A percentile compares a stretch with the other conserved stretches of the same genome.
Conservation (phyloP, 2,113 vertebrate genomes). For the Corythaeola cristata region DNA sequence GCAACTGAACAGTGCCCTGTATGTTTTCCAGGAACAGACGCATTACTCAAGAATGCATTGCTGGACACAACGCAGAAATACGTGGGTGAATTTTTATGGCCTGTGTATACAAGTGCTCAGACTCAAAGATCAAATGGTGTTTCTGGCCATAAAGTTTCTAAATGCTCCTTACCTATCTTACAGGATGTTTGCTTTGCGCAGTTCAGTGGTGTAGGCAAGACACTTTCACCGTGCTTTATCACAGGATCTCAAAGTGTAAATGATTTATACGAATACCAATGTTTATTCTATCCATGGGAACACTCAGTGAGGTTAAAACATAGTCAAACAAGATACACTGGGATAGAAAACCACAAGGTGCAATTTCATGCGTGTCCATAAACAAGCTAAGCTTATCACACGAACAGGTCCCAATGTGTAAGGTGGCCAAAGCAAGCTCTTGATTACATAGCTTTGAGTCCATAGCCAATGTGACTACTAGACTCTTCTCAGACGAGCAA, state of each 20-base stretch:
- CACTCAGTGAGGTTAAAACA: neutral
- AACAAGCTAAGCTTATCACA: neutral
- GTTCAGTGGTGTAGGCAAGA: neutral
- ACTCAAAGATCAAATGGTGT: neutral
- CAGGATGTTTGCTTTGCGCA: slow-evolving; percentile 20
- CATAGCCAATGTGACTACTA: neutral
- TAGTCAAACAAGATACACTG: neutral
- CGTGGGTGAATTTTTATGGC: neutral
- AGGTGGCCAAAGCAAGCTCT: neutral
- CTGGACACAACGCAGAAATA: neutral
- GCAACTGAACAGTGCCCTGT: neutral
- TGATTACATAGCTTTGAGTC: neutral
- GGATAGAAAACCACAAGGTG: neutral
- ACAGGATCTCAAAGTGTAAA: neutral
- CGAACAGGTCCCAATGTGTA: neutral
- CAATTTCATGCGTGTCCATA: neutral
- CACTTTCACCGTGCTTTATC: neutral
- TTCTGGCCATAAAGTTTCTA: neutral
- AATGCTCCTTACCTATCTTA: neutral
- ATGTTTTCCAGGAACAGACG: neutral
- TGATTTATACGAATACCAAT: neutral
- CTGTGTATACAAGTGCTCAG: neutral
- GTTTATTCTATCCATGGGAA: slow-evolving; percentile 23
- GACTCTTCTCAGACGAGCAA: neutral
- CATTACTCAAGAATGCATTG: neutral